A percentile compares a stretch with the other conserved stretches of the same genome.
Evolutionary conservation across 1,140 invertebrate genomes (phyloP).

Genomic region (Mya arenaria): DNA sequence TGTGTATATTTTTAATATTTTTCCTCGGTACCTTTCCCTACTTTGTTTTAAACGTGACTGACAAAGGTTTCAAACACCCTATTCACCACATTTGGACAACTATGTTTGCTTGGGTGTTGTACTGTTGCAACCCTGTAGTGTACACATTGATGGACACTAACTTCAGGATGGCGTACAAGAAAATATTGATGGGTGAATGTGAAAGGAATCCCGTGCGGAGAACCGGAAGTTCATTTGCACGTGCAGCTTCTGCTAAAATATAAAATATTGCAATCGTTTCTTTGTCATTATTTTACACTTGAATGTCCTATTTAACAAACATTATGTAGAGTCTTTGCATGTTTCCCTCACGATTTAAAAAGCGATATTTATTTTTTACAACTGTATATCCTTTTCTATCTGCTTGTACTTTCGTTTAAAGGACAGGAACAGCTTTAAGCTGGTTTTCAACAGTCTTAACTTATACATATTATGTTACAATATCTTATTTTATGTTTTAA

Average conservation of each 20-base stretch:
- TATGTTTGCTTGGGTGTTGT: conserved; percentile 66
- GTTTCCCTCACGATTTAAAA: no score
- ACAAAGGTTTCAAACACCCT: conserved; percentile 58
- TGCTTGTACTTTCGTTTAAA: no score
- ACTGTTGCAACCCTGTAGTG: conserved; percentile 69
- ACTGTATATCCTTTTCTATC: no score
- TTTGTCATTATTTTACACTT: no score
- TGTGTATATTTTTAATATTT: conserved; percentile 70
- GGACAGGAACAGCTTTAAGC: no score
- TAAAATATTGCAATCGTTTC: no score
- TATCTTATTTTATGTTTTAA: no score
- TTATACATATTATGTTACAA: no score
- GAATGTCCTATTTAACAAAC: no score
- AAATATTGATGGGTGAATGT: conserved; percentile 58
- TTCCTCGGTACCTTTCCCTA: conserved; percentile 72
- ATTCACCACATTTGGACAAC: conserved; percentile 69
- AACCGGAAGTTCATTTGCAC: conserved; percentile 37
- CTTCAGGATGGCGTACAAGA: conserved; percentile 64
- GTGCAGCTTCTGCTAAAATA: conserved; percentile 39
- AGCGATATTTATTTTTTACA: no score
- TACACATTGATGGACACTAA: conserved; percentile 72
- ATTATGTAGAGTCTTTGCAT: no score
- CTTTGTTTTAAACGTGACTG: conserved; percentile 68
- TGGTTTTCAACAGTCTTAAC: no score
- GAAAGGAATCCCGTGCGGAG: conserved; percentile 45